Evolutionary conservation across 2,797 vertebrate genomes (phyloP), one percentile per base, ranked within the genome.

Genomic region (Premnoplex brunnescens): DNA sequence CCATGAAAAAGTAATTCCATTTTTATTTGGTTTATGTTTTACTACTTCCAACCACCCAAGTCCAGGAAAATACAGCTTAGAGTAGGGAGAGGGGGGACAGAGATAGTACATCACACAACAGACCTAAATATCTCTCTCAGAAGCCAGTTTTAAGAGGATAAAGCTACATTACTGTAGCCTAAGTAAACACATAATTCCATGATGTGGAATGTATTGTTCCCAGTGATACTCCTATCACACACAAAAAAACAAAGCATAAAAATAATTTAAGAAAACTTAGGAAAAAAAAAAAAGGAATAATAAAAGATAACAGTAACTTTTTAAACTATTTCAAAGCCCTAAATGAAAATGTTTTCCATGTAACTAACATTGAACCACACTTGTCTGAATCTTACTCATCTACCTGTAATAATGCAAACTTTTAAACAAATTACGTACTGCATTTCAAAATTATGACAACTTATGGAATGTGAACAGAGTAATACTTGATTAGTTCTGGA

Each of bases 41-140:
- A 66, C 34, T 52, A 21, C 10, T 58, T 74, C 23, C n/a, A 68
- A 69, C 5, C 6, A 63, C 14, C 3, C 22, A 64, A 84, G 56
- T 41, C n/a, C 79, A 58, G 63, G 32, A 52, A 76, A 76, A 52
- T 21, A 54, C 15, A 63, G 5, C 14, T 41, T 52, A 21, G 46
- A 71, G 44, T 58, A 71, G 10, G 26, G 8, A 12, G 6, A 6
- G 7, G 9, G 9, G 6, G 4, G 3, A 7, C 3, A 4, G 7
- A 8, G 23, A 34, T 32, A 14, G 22, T 46, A 46, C 41, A 44
- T 44, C 16, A 46, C 30, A n/a, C 9, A 19, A 48, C 24, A 58
- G 14, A n/a, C 12, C 8, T 39, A 85, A 59, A 14, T 80, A 39
- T 23, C 32, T 27, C 36, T 37, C 20, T 56, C 54, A 58, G n/a